Conservation (phyloP, 2,113 vertebrate genomes). For the Cyphomyrus plagiostoma region DNA sequence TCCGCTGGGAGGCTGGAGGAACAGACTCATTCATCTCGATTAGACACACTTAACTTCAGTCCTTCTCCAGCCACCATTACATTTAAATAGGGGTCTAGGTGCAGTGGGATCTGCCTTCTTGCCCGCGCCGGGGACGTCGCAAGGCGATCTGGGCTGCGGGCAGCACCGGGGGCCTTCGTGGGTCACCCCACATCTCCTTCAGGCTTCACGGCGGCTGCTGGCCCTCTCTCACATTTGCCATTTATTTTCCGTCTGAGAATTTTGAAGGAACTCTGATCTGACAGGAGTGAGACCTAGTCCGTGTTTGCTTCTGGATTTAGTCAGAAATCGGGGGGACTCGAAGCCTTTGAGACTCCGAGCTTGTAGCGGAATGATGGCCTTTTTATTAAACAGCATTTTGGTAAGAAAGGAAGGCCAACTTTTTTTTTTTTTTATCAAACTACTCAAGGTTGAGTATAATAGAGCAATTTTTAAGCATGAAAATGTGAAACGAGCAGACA, state of each 20-base stretch:
- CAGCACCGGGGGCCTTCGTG: not conserved
- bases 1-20: slow-evolving; percentile 42
- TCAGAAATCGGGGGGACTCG: not conserved
- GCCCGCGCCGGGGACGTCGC: not conserved
- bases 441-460: not conserved
- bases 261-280: not conserved
- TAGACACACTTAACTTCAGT: slow-evolving; percentile 48
- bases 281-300: not conserved
- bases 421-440: not conserved
- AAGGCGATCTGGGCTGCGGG: not conserved
- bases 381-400: not conserved
- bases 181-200: not conserved
- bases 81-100: slow-evolving; percentile 38
- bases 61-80: slow-evolving; percentile 34
- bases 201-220: not conserved
- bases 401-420: not conserved
- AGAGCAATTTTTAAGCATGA: not conserved
- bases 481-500: not conserved
- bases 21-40: slow-evolving; percentile 55
- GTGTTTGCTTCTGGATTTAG: slow-evolving; percentile 2
- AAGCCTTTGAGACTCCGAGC: not conserved
- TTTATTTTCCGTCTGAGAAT: not conserved
- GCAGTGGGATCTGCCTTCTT: slow-evolving; percentile 12
- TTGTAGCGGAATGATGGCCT: not conserved
- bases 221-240: not conserved